phyloP scores from a whole-genome alignment of 2,888 invertebrate species.

The Geotrupes spiniger region DNA sequence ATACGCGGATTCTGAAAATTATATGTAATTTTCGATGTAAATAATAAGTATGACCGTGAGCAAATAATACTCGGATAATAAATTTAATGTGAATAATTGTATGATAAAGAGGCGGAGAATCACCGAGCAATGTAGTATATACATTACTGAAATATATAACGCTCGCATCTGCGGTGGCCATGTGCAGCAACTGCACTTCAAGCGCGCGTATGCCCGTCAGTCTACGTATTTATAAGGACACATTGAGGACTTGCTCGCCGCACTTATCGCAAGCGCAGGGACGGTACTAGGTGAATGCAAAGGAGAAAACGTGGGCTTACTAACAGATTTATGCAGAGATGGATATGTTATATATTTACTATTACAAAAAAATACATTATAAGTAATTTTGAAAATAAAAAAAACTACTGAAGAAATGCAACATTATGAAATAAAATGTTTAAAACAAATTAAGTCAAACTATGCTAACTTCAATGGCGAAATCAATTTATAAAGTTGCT shows the following conservation, averaged over 20 bases:
- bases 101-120: slow-evolving; percentile 20
- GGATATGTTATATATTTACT: too few relatives aligned
- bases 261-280: too few relatives aligned
- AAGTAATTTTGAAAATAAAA: too few relatives aligned
- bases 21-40: slow-evolving; percentile 4
- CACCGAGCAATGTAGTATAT: slow-evolving; percentile 16
- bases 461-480: too few relatives aligned
- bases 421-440: too few relatives aligned
- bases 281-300: too few relatives aligned
- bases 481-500: too few relatives aligned
- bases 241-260: neutral
- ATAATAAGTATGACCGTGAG: slow-evolving; percentile 9
- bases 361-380: too few relatives aligned
- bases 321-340: too few relatives aligned
- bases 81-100: slow-evolving; percentile 22
- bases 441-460: too few relatives aligned
- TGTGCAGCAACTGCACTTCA: slow-evolving; percentile 6
- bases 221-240: slow-evolving; percentile 6
- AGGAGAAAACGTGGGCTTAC: too few relatives aligned
- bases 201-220: slow-evolving; percentile 1
- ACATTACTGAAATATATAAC: slow-evolving; percentile 10
- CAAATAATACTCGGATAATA: slow-evolving; percentile 19
- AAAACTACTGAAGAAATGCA: too few relatives aligned
- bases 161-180: slow-evolving; percentile 20
- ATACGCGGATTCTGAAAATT: neutral